Base-by-base conservation (phyloP, 2,113 vertebrate species). In the Malurus alboscapulatus region DNA sequence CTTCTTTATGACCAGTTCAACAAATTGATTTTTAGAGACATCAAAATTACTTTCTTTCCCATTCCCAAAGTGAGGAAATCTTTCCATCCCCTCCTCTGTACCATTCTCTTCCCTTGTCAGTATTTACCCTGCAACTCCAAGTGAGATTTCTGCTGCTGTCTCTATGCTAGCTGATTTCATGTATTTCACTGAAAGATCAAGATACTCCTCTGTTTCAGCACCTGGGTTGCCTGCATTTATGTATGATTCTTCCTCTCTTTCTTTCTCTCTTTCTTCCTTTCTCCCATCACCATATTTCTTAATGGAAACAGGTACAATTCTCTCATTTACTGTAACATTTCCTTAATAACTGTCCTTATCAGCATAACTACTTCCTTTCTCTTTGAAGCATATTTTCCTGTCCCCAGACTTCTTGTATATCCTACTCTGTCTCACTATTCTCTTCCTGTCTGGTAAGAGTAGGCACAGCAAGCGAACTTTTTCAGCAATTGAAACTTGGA, bases 121-220 rank as follows among this genome's bases (percentile, higher is more conserved):
- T 78, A 51, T 7, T 0, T 1, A n/a, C 6, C 11, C 14, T 68
- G n/a, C 18, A 75, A 5, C 3, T 36, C 40, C 1, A 4, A 13
- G 21, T 74, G 38, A 62, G 29, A 26, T 38, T 84, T 19, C 14
- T 10, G 7, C 61, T 84, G 48, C 51, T 67, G 25, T 61, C n/a
- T 72, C 74, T 44, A 3, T 58, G 45, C 13, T 34, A 47, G n/a
- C 8, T 75, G 34, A 89, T 67, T 93, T 72, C 16, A 24, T 6
- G 3, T 32, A 38, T 88, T 79, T 32, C 69, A 57, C 30, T n/a
- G 63, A 32, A 58, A 73, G 36, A 80, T 50, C 38, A 66, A 62
- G 17, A 34, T 58, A 18, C 7, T 73, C 22, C 30, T 87, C 21
- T 2, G 1, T 88, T 75, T 86, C 65, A 48, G 63, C 76, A 58